Base-by-base conservation (phyloP, 2,888 invertebrate species). In the Lepetodrilus schrolli region DNA sequence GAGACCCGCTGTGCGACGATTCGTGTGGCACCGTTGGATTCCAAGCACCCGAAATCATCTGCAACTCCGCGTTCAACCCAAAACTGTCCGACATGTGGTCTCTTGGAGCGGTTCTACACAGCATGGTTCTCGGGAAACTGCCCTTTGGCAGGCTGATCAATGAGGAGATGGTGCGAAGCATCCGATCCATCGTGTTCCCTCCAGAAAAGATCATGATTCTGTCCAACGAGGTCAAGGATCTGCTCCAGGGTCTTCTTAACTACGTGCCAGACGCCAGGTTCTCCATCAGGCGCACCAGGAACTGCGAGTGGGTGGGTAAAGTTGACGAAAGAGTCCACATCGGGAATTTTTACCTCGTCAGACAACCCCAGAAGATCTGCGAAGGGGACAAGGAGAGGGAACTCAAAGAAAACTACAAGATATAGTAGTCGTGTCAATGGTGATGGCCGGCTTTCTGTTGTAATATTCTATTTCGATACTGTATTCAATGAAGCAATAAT, bases 31-130 rank as follows among this genome's bases (percentile, higher is more conserved):
- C 81, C 20, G 72, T 79, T 66, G 84, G 81, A 58, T 87, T 78
- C 70, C 87, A 83, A 78, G 84, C 88, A 1, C 87, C 88, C n/a
- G 87, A 88, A 77, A 79, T 88, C 10, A 65, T 87, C 30, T 72
- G 80, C 47, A 79, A 80, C 36, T 66, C 34, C 2, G 81, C 85
- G 0, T 87, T 85, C 75, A 84, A 87, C 74, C 87, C 88, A 0
- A 81, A 80, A 47, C 66, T 82, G 10, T 79, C 79, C 0, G 88
- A 88, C 73, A 75, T 87, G 36, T 88, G 86, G 86, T 83, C 86
- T 1, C 79, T 87, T n/a, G 88, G 87, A 1, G 80, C 83, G 37
- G 77, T 86, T 20, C 78, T 88, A n/a, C 86, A 85, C 76, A 70
- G 79, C 30, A 86, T 87, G 83, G 82, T 84, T 38, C 83, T 84